phyloP scores from a whole-genome alignment of 2,888 invertebrate species.

The Campoplex nolae region DNA sequence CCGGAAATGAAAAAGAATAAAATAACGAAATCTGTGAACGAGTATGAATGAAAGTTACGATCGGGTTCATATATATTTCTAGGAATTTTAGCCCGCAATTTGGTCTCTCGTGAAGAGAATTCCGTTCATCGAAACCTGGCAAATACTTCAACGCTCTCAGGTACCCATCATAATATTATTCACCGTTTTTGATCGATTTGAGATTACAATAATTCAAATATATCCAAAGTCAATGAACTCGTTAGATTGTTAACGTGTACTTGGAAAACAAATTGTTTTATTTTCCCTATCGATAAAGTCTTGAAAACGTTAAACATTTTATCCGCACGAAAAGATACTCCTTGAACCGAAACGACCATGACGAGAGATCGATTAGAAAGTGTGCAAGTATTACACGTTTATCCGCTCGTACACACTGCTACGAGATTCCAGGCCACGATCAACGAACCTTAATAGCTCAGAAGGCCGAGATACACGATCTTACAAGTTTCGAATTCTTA shows the following conservation, averaged over 20 bases:
- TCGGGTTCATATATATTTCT: background rate
- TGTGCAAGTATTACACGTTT: slow-evolving; percentile 26
- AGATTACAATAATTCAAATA: background rate
- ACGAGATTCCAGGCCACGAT: slow-evolving; percentile 17
- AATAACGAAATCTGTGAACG: background rate
- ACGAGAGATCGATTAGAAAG: slow-evolving; percentile 45
- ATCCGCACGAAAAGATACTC: slow-evolving; percentile 9
- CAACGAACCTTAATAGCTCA: slow-evolving; percentile 12
- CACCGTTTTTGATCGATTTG: background rate
- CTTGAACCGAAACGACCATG: slow-evolving; percentile 17
- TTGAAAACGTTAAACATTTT: slow-evolving; percentile 6
- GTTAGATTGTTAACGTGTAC: background rate
- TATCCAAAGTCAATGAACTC: slow-evolving; percentile 5
- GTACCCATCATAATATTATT: background rate
- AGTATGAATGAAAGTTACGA: background rate
- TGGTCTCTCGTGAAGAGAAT: background rate
- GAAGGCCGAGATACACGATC: slow-evolving; percentile 23
- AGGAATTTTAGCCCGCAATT: background rate
- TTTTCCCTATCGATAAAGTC: slow-evolving; percentile 11
- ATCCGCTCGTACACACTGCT: slow-evolving; percentile 8
- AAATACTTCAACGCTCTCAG: background rate
- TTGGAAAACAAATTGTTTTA: background rate
- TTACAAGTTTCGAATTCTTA: background rate
- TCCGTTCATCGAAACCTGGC: slow-evolving; percentile 15
- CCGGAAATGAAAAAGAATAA: background rate